Evolutionary conservation across 2,888 invertebrate genomes (phyloP).

Genomic region (Caenorhabditis zanzibari): DNA sequence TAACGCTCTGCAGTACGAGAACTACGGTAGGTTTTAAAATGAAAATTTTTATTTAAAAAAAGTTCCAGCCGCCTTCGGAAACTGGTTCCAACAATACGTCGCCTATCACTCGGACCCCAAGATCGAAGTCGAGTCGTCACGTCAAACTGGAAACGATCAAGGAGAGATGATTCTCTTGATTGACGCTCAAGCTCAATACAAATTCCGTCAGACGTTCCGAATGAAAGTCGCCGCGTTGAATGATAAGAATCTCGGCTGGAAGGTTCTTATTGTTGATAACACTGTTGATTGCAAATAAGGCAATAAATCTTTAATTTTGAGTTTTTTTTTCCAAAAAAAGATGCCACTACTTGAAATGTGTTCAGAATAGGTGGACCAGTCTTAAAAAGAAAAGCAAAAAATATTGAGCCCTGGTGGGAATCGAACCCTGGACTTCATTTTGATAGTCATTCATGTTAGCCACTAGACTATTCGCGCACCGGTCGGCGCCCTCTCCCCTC

Average conservation of each 20-base stretch:
- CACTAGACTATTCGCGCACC: too few relatives aligned
- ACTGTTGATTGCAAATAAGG: slow-evolving; percentile 27
- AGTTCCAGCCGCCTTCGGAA: slow-evolving; percentile 23
- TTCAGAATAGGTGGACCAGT: too few relatives aligned
- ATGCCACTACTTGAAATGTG: too few relatives aligned
- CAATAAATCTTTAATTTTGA: too few relatives aligned
- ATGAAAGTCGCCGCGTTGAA: slow-evolving; percentile 27
- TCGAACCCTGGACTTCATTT: too few relatives aligned
- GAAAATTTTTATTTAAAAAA: background rate
- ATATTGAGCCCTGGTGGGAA: too few relatives aligned
- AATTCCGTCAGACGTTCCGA: slow-evolving; percentile 18
- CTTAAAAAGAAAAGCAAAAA: too few relatives aligned
- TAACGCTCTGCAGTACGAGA: slow-evolving; percentile 15
- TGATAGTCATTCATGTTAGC: too few relatives aligned
- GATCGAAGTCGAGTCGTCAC: slow-evolving; percentile 1
- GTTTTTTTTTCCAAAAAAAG: too few relatives aligned
- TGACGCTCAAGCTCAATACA: slow-evolving; percentile 13
- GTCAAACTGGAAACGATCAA: background rate
- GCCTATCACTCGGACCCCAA: slow-evolving; percentile 28
- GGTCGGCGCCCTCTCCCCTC: background rate
- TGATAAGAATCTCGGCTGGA: slow-evolving; percentile 31
- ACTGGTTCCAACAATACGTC: slow-evolving; percentile 49
- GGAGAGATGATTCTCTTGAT: slow-evolving; percentile 21
- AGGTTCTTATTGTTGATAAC: slow-evolving; percentile 25
- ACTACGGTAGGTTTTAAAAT: slow-evolving; percentile 24